phyloP scores from a whole-genome alignment of 2,113 vertebrate genomes.

The Lepus europaeus region DNA sequence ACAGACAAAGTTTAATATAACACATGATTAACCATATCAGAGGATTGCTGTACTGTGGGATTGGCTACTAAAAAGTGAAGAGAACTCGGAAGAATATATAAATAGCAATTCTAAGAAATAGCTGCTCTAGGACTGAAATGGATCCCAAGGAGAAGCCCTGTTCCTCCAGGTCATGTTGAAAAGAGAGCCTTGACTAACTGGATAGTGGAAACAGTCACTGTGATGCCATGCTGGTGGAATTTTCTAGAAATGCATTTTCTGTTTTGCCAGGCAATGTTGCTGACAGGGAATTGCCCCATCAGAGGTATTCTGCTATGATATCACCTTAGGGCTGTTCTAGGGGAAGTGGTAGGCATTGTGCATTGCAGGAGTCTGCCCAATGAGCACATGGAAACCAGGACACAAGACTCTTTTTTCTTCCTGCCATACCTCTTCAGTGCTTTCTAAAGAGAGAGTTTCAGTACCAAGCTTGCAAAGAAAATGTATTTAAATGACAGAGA shows the following conservation, averaged over 20 bases:
- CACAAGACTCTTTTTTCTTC: neutral
- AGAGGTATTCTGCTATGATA: neutral
- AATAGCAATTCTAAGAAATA: neutral
- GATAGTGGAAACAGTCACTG: neutral
- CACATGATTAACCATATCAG: neutral
- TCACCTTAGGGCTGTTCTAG: neutral
- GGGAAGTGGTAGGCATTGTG: neutral
- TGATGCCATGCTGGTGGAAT: neutral
- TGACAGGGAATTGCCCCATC: neutral
- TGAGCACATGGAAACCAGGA: neutral
- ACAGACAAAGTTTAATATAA: neutral
- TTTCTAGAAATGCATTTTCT: neutral
- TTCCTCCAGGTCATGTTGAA: neutral
- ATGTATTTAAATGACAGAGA: neutral
- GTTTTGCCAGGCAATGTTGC: neutral
- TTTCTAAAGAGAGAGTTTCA: neutral
- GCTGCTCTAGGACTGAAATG: neutral
- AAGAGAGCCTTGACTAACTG: neutral
- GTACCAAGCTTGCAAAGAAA: neutral
- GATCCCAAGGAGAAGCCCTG: neutral
- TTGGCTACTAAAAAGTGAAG: neutral
- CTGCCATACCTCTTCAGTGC: neutral
- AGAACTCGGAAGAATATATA: neutral
- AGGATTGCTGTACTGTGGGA: neutral
- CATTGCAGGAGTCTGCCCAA: accelerated